Evolutionary conservation across 2,113 vertebrate species (phyloP), one percentile per base, ranked within the genome.

Genomic region (Platichthys stellatus): DNA sequence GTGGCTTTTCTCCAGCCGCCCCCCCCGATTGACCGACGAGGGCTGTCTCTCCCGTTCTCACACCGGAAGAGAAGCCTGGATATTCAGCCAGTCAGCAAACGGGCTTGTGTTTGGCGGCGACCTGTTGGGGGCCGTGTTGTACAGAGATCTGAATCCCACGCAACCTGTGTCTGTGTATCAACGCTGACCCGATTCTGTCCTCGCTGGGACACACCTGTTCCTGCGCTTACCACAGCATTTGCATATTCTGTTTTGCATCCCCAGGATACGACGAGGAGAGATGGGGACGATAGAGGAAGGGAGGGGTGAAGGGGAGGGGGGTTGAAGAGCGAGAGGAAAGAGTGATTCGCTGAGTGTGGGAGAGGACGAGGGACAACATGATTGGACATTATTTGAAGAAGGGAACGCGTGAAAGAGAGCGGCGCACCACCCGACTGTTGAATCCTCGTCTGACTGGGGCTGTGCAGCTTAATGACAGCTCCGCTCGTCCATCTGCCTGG

Each of bases 171-270:
- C 78, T 77, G 84, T 2, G 69, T 62, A 23, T 86, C 86, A 82
- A 65, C 21, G 75, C 68, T 80, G 92, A 93, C 92, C 91, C 83
- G 83, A 91, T 91, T 93, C 90, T 90, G 91, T 93, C 93, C 92
- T 88, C 80, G 86, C 91, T 88, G 83, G 70, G 87, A 86, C 87
- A 91, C 94, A 93, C 91, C 93, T 93, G 91, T 85, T 90, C 77
- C 69, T 51, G 73, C 69, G 79, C 76, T 81, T 76, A 76, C 74
- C 86, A 59, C 38, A 5, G 45, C 47, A 92, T 95, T 94, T 94
- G 87, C 90, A 95, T 94, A 92, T 88, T 86, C 76, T 89, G 85
- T 93, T 95, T 86, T 84, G 85, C 86, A 86, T 93, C 76, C 35
- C 28, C 66, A 72, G 82, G 81, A 84, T 71, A 82, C n/a, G 21